Conservation (phyloP, 2,113 vertebrate species). For the Neodontobutis hainanensis region DNA sequence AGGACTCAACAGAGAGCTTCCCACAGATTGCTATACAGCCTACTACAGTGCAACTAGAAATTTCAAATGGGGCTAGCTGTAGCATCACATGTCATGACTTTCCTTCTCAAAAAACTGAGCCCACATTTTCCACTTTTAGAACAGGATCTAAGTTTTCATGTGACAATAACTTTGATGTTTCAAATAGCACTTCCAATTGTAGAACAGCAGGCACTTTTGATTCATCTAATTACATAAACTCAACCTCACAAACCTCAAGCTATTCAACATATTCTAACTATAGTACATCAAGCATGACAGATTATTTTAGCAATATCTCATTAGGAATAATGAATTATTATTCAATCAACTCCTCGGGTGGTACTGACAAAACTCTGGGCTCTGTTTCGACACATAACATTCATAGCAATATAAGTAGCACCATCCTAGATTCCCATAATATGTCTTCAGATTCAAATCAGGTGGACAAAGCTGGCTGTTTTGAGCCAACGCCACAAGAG, state of each 20-base stretch:
- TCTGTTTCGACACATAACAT: slow-evolving; percentile 68
- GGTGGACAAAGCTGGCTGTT: slow-evolving; percentile 75
- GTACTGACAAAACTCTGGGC: slow-evolving; percentile 73
- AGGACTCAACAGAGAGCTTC: slow-evolving; percentile 82
- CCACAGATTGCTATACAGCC: slow-evolving; percentile 85
- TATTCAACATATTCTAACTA: slow-evolving; percentile 41
- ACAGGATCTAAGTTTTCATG: slow-evolving; percentile 89
- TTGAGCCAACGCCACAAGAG: slow-evolving; percentile 78
- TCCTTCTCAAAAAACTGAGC: slow-evolving; percentile 83
- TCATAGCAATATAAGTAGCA: slow-evolving; percentile 87
- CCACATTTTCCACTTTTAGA: slow-evolving; percentile 96
- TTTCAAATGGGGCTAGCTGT: slow-evolving; percentile 78
- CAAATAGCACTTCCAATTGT: slow-evolving; percentile 34
- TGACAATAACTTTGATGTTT: slow-evolving; percentile 81
- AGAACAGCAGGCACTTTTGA: slow-evolving; percentile 39
- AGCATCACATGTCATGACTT: slow-evolving; percentile 84
- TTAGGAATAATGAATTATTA: slow-evolving; percentile 64
- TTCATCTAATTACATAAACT: slow-evolving; percentile 35
- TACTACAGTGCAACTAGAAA: slow-evolving; percentile 88
- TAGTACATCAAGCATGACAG: slow-evolving; percentile 22
- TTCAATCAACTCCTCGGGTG: slow-evolving; percentile 74
- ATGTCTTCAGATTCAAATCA: slow-evolving; percentile 51
- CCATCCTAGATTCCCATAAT: slow-evolving; percentile 80
- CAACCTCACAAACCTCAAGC: slow-evolving; percentile 54
- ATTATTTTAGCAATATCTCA: slow-evolving; percentile 61